These are phyloP conservation scores for Pocota personata DNA, from an alignment of 2,888 invertebrate species.

Conservation along the genomic window DNA sequence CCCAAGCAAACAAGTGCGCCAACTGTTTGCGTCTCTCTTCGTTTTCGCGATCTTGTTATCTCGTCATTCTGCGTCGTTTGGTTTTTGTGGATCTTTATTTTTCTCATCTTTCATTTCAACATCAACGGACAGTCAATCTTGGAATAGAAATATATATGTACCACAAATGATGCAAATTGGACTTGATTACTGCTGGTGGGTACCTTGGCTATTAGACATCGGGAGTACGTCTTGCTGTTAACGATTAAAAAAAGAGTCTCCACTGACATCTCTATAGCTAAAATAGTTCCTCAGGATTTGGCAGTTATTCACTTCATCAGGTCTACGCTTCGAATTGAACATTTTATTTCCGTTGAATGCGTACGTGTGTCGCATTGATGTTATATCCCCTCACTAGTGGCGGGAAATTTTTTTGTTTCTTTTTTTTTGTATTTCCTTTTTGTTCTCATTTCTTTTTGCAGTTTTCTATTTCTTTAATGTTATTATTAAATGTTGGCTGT, in stretches of 20 bases:
- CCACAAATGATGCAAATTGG: slow-evolving; percentile 24
- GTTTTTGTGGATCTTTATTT: slow-evolving; percentile 6
- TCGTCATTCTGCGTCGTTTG: slow-evolving; percentile 34
- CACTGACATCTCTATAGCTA: slow-evolving; percentile 45
- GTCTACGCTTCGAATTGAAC: neutral
- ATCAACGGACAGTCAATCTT: slow-evolving; percentile 20
- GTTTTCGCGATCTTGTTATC: slow-evolving; percentile 27
- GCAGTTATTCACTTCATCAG: slow-evolving; percentile 47
- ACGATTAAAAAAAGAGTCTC: slow-evolving; percentile 50
- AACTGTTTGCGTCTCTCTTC: slow-evolving; percentile 32
- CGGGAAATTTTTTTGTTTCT: slow-evolving; percentile 14
- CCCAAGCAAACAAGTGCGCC: slow-evolving; percentile 47
- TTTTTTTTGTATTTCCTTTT: neutral
- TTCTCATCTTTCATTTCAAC: neutral
- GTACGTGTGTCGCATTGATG: slow-evolving; percentile 25
- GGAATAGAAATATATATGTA: slow-evolving; percentile 50
- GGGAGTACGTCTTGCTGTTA: neutral
- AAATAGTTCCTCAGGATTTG: slow-evolving; percentile 34
- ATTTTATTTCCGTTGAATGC: slow-evolving; percentile 59
- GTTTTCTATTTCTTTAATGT: slow-evolving; percentile 62
- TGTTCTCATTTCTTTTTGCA: slow-evolving; percentile 55
- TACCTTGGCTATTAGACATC: neutral
- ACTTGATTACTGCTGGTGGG: slow-evolving; percentile 11
- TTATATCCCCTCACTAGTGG: neutral
- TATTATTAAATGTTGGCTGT: slow-evolving; percentile 69